Conservation (phyloP, 2,113 vertebrate species). For the Hippocampus comes region DNA sequence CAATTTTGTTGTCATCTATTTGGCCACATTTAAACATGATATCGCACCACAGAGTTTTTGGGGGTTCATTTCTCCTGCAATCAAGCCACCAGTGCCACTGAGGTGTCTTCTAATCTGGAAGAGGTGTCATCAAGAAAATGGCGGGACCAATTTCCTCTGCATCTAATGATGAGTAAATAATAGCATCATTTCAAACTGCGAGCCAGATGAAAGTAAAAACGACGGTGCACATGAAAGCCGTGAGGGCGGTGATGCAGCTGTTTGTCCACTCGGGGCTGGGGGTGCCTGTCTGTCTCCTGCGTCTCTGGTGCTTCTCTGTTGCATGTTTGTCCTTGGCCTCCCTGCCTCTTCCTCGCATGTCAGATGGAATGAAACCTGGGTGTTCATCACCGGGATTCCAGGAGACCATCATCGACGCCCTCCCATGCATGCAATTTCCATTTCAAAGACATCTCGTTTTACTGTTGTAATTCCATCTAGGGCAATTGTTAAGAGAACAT, state of each 20-base stretch:
- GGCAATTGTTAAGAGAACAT: conserved; percentile 71
- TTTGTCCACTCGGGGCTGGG: conserved; percentile 50
- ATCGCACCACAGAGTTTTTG: conserved; percentile 7
- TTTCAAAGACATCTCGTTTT: conserved; percentile 71
- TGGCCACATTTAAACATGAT: conserved; percentile 7
- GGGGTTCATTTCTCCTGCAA: conserved; percentile 20
- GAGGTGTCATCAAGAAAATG: conserved; percentile 58
- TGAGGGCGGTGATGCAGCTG: conserved; percentile 48
- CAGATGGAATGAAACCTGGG: conserved; percentile 52
- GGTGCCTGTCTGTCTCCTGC: conserved; percentile 42
- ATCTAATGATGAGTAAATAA: conserved; percentile 68
- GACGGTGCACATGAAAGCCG: conserved; percentile 36
- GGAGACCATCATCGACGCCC: conserved; percentile 40
- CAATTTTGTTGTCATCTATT: not conserved
- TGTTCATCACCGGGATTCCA: conserved; percentile 53
- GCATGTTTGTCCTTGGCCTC: conserved; percentile 43
- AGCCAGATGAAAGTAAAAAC: conserved; percentile 49
- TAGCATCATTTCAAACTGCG: conserved; percentile 46
- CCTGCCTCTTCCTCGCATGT: conserved; percentile 55
- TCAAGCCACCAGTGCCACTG: conserved; percentile 32
- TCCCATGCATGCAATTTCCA: conserved; percentile 64
- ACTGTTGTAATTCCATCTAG: conserved; percentile 70
- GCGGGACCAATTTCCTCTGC: conserved; percentile 59
- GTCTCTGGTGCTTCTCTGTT: conserved; percentile 37
- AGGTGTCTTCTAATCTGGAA: conserved; percentile 50